Base-by-base conservation (phyloP, 2,888 invertebrate genomes). In the Entomobrya proxima region DNA sequence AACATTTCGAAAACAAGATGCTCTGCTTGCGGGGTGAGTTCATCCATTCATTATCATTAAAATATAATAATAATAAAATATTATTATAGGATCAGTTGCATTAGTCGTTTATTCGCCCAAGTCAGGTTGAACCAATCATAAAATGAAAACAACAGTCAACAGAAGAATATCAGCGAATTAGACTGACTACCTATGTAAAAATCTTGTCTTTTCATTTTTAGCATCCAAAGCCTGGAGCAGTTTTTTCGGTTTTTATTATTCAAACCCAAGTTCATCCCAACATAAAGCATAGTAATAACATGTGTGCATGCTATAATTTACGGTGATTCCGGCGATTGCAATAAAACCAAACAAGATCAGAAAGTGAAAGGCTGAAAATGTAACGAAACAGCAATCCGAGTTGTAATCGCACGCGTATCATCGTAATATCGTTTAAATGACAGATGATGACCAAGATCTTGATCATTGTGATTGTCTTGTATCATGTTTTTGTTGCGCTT, bases 1-100 rank as follows among this genome's bases (percentile, higher is more conserved):
- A 35, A 11, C 1, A 18, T 64, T 64, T 61, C 21, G 15, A 7
- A 11, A 2, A 4, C 35, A 64, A 7, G 21, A 21, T 37, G 24
- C 5, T 40, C 21, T 40, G 67, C 72, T 47, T 27, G 72, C 72
- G 64, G 72, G 67, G 40, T 69, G 72, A 80, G 47, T 24, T 27
- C 32, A 80, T 69, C 69, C 69, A 80, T 80, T 52, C 69, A 80
- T 80, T 80, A 80, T 80, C 80, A 69, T 67, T 80, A 80, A 67
- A 69, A 80, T 37, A 58, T 61, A 72, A 72, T 72, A 72, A 72
- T 47, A 72, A 72, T 72, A 72, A 72, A 72, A 47, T 72, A 72
- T 44, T 72, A 72, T 72, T 72, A 72, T 72, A 72, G 72, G 44
- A 72, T 72, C 47, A n/a, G 69, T 69, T 80, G 67, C 80, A 69